phyloP scores from a whole-genome alignment of 2,888 invertebrate genomes.

The Eupelmus urozonus region DNA sequence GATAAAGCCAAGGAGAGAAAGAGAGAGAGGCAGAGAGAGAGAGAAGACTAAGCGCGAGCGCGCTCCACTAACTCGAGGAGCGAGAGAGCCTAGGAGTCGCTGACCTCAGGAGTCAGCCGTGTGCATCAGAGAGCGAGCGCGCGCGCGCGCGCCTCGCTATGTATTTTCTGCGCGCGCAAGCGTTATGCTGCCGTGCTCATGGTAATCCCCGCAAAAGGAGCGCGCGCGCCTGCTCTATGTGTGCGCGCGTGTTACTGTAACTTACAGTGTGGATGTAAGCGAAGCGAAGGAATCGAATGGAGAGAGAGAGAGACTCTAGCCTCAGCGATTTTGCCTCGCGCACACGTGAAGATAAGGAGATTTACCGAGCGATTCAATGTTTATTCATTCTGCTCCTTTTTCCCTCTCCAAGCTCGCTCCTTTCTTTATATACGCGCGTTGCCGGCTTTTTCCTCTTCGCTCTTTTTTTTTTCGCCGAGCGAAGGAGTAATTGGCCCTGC shows the following conservation, averaged over 20 bases:
- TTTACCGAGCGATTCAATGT: conserved; percentile 60
- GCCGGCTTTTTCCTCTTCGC: not conserved
- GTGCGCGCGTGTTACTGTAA: not conserved
- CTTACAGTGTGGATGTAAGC: not conserved
- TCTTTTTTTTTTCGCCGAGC: conserved; percentile 14
- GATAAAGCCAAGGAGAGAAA: conserved; percentile 18
- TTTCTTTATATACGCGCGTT: conserved; percentile 6
- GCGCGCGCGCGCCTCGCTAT: conserved; percentile 28
- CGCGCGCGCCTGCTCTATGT: not conserved
- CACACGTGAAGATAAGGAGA: conserved; percentile 56
- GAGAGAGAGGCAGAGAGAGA: conserved; percentile 17
- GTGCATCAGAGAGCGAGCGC: conserved; percentile 68
- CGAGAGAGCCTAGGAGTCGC: conserved; percentile 70
- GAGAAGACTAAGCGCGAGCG: conserved; percentile 65
- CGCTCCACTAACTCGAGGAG: conserved; percentile 75
- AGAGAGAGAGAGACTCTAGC: conserved; percentile 31
- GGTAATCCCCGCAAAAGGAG: conserved; percentile 67
- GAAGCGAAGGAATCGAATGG: not conserved
- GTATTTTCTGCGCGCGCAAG: conserved; percentile 62
- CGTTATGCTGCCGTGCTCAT: conserved; percentile 69
- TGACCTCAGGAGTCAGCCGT: conserved; percentile 76
- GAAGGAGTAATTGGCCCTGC: conserved; percentile 52
- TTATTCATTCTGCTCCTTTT: conserved; percentile 53
- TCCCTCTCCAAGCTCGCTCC: not conserved
- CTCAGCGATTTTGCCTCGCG: conserved; percentile 40